Evolutionary conservation across 2,113 vertebrate genomes (phyloP).

Genomic region (Chloropsis cyanopogon): DNA sequence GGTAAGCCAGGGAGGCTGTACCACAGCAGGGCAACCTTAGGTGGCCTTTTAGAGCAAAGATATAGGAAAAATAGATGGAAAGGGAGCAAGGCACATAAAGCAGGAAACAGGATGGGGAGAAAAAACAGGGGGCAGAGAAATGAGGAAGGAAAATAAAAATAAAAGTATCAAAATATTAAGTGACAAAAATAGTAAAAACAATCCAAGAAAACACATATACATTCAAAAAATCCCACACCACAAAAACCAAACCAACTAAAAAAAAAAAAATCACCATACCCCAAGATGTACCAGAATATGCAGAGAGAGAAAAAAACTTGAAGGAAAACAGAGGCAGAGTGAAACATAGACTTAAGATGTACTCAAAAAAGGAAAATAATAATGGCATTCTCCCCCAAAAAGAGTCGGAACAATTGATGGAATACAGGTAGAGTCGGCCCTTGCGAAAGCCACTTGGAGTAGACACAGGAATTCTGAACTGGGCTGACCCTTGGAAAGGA

Average conservation of each 20-base stretch:
- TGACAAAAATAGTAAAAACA: not conserved
- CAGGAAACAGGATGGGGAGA: not conserved
- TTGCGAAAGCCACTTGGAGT: not conserved
- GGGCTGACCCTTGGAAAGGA: not conserved
- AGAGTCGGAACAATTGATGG: not conserved
- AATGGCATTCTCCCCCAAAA: not conserved
- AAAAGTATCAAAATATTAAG: not conserved
- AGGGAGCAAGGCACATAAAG: not conserved
- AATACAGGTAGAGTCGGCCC: not conserved
- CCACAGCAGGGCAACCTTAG: constrained; percentile 28
- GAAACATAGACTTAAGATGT: not conserved
- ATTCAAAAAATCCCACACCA: not conserved
- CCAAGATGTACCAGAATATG: not conserved
- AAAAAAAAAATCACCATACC: not conserved
- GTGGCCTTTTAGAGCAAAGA: constrained; percentile 10
- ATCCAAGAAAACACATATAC: not conserved
- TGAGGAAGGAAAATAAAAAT: not conserved
- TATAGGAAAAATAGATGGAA: not conserved
- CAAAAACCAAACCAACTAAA: not conserved
- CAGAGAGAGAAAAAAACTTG: not conserved
- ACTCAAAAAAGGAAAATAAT: not conserved
- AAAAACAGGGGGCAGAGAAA: not conserved
- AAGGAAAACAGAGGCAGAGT: not conserved
- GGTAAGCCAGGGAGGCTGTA: constrained; percentile 9
- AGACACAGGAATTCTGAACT: not conserved